These are phyloP conservation scores for Papilio helenus DNA, from an alignment of 1,140 invertebrate species.

Conservation along the genomic window DNA sequence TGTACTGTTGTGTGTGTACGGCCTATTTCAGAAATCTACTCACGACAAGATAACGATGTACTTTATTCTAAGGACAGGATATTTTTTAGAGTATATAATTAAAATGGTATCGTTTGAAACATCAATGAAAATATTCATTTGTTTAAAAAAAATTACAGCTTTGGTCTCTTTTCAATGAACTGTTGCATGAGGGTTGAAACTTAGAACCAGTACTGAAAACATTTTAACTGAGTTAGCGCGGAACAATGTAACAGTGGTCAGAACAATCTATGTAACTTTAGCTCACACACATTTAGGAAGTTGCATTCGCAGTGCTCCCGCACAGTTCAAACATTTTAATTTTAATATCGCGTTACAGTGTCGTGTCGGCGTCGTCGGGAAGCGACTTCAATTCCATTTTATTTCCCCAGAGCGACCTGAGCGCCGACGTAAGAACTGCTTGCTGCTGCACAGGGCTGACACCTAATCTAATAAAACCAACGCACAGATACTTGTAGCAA, in stretches of 20 bases:
- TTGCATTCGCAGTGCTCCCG: not conserved
- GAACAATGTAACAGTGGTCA: not conserved
- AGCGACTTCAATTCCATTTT: slow-evolving; percentile 28
- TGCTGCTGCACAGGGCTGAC: not conserved
- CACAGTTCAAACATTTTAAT: not conserved
- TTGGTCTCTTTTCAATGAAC: not conserved
- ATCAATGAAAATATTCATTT: not conserved
- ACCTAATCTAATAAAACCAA: not conserved
- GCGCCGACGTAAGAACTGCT: slow-evolving; percentile 6
- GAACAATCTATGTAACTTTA: not conserved
- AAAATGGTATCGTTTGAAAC: not conserved
- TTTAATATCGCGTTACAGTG: slow-evolving; percentile 6
- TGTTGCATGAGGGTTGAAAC: not conserved
- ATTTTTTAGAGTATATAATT: not conserved
- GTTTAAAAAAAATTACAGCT: not conserved
- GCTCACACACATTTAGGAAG: not conserved
- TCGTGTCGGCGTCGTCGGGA: not conserved
- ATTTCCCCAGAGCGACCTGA: slow-evolving; percentile 26
- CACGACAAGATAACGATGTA: not conserved
- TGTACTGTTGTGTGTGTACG: no score
- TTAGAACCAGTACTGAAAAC: not conserved
- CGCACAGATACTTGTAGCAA: no score
- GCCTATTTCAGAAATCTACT: not conserved
- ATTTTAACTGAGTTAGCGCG: not conserved
- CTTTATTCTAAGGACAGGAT: not conserved